Conservation (phyloP, 2,888 invertebrate species). For the Agrenia bidenticulata region DNA sequence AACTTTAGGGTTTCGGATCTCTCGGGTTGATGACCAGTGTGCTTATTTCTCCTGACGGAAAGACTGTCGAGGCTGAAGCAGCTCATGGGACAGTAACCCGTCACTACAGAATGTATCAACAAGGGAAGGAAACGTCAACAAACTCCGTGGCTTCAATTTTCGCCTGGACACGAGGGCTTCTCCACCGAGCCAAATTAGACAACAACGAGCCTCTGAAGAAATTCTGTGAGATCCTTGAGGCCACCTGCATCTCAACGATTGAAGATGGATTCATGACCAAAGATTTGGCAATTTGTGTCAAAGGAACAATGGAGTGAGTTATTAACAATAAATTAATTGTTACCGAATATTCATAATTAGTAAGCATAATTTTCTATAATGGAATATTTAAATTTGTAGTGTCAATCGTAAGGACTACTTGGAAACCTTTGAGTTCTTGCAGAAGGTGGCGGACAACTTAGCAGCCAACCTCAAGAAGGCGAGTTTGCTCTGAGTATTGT, state of each 20-base stretch:
- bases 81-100: conserved; percentile 90
- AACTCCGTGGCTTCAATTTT: conserved; percentile 99
- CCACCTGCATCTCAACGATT: conserved; percentile 90
- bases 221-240: conserved; percentile 84
- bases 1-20: conserved; percentile 63
- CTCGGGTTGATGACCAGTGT: conserved; percentile 98
- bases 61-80: conserved; percentile 96
- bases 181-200: conserved; percentile 93
- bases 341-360: too few relatives aligned
- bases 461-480: conserved; percentile 62
- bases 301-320: conserved; percentile 75
- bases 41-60: conserved; percentile 93
- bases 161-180: conserved; percentile 93
- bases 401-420: conserved; percentile 78
- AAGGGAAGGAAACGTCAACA: conserved; percentile 97
- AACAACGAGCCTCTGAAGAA: conserved; percentile 71
- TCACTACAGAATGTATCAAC: conserved; percentile 82
- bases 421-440: conserved; percentile 95
- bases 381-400: conserved; percentile 55
- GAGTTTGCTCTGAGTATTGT: conserved; percentile 18
- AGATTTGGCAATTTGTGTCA: conserved; percentile 96
- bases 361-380: conserved; percentile 11
- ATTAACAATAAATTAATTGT: too few relatives aligned
- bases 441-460: conserved; percentile 90
- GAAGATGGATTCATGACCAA: conserved; percentile 96